Conservation (phyloP, 2,797 vertebrate genomes). For the Clarias fuscus region DNA sequence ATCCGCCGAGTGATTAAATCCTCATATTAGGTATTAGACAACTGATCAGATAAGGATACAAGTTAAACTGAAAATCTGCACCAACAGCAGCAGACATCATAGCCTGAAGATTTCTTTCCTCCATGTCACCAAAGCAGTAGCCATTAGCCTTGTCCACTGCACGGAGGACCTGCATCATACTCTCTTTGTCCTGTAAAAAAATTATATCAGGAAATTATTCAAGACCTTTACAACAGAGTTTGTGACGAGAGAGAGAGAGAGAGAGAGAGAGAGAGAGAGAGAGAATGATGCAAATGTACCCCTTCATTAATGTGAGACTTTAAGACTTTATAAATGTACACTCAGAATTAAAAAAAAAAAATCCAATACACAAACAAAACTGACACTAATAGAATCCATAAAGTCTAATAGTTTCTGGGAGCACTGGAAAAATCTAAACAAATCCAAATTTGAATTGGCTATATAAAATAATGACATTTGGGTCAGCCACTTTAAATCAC, state of each 20-base stretch:
- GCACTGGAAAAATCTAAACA: background rate
- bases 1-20: background rate
- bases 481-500: background rate
- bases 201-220: background rate
- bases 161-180: slow-evolving; percentile 84
- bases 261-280: background rate
- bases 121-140: slow-evolving; percentile 88
- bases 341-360: background rate
- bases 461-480: background rate
- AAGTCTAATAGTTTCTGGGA: background rate
- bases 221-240: background rate
- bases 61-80: slow-evolving; percentile 91
- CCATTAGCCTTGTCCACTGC: slow-evolving; percentile 96
- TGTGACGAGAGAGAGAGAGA: background rate
- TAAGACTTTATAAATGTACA: background rate
- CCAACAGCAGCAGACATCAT: slow-evolving; percentile 95
- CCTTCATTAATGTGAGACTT: background rate
- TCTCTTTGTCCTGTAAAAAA: slow-evolving; percentile 85
- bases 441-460: background rate
- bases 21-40: background rate
- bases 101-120: slow-evolving; percentile 87
- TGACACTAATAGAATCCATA: background rate
- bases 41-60: slow-evolving; percentile 84
- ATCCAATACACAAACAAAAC: background rate
- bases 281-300: background rate